Evolutionary conservation across 1,140 invertebrate genomes (phyloP).

Genomic region (Drosophila ambigua): DNA sequence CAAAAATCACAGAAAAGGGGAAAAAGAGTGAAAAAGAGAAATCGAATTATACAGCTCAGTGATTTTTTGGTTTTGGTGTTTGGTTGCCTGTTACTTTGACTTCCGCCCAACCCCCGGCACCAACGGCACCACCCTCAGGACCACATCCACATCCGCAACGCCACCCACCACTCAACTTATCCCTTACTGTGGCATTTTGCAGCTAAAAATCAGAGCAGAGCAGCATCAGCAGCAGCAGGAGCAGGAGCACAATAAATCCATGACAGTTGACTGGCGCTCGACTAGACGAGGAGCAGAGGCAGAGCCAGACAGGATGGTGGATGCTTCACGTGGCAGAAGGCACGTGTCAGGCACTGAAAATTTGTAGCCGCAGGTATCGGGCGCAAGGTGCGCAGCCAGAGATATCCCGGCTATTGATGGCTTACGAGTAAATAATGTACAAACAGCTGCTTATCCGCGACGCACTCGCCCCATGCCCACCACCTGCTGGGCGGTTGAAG

Average conservation of each 20-base stretch:
- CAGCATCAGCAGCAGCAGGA: conserved; percentile 40
- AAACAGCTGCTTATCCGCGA: conserved; percentile 78
- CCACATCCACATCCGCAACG: background rate
- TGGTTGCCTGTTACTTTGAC: conserved; percentile 79
- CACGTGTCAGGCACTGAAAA: conserved; percentile 38
- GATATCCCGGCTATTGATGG: conserved; percentile 69
- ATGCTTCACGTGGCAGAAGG: conserved; percentile 45
- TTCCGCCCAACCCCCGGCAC: conserved; percentile 24
- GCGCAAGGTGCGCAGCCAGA: conserved; percentile 14
- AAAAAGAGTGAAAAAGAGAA: conserved; percentile 72
- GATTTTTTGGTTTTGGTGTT: conserved; percentile 82
- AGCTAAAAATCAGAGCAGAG: conserved; percentile 73
- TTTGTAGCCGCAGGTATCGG: conserved; percentile 34
- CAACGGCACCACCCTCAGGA: conserved; percentile 3
- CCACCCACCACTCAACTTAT: conserved; percentile 39
- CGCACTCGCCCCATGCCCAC: conserved; percentile 16
- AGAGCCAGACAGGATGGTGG: conserved; percentile 38
- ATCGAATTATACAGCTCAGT: conserved; percentile 82
- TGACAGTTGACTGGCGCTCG: conserved; percentile 71
- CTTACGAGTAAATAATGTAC: conserved; percentile 82
- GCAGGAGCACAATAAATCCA: conserved; percentile 73
- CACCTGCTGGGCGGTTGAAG: background rate
- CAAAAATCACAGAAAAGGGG: conserved; percentile 9
- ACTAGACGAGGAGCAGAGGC: conserved; percentile 24
- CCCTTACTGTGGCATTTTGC: conserved; percentile 77